A percentile compares a stretch with the other conserved stretches of the same genome.
Conservation (phyloP, 2,888 invertebrate genomes). For the Tipula confusa region DNA sequence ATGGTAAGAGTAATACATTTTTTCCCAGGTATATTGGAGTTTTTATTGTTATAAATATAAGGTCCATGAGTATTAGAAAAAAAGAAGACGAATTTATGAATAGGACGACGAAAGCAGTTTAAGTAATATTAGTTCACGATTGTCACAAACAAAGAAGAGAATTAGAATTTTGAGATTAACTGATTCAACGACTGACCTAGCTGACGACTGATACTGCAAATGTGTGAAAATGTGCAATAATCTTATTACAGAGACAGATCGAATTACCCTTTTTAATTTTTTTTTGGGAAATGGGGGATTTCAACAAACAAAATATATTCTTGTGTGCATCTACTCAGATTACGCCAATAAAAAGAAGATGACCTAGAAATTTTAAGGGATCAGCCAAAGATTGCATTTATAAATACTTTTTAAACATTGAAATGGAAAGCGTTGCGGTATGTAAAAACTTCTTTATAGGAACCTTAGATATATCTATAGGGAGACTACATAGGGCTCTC, state of each 20-base stretch:
- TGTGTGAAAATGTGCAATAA: constrained; percentile 30
- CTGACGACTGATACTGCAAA: constrained; percentile 34
- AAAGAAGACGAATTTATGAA: constrained; percentile 30
- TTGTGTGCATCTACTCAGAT: not conserved
- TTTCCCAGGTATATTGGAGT: constrained; percentile 31
- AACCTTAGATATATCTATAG: too few relatives aligned
- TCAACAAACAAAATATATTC: constrained; percentile 31
- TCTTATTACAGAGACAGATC: not conserved
- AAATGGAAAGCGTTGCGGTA: constrained; percentile 26
- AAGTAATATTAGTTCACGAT: constrained; percentile 34
- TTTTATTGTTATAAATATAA: constrained; percentile 33
- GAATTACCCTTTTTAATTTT: not conserved
- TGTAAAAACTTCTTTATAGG: too few relatives aligned
- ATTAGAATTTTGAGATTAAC: constrained; percentile 33
- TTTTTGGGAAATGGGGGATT: constrained; percentile 32
- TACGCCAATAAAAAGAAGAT: constrained; percentile 31
- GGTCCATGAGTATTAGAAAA: constrained; percentile 32
- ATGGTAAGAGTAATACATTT: constrained; percentile 9
- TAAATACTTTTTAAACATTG: constrained; percentile 31
- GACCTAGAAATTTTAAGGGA: constrained; percentile 27
- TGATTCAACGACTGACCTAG: constrained; percentile 33
- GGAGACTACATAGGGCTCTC: too few relatives aligned
- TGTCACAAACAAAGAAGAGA: constrained; percentile 32
- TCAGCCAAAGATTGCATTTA: constrained; percentile 27
- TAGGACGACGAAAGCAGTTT: constrained; percentile 32